Conservation (phyloP, 2,888 invertebrate species). For the Phorcus lineatus region DNA sequence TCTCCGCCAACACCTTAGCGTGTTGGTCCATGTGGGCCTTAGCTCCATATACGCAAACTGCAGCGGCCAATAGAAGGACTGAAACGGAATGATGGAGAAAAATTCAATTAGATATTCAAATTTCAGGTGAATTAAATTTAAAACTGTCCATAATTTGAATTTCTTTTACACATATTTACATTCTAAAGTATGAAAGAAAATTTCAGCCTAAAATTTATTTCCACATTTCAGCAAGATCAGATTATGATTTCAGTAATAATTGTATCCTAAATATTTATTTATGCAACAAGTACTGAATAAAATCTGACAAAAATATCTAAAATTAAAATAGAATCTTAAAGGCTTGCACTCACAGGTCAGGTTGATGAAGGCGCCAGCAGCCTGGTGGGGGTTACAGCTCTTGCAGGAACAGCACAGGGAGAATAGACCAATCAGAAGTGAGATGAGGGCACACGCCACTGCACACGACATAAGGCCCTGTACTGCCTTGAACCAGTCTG, state of each 20-base stretch:
- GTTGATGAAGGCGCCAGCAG: conserved; percentile 64
- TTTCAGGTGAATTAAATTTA: too few species aligned
- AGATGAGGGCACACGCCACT: conserved; percentile 59
- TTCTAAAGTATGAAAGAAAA: too few species aligned
- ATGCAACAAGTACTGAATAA: too few species aligned
- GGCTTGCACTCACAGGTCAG: conserved; percentile 63
- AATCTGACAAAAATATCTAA: background rate
- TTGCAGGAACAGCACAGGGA: conserved; percentile 67
- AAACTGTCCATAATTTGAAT: too few species aligned
- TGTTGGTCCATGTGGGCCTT: conserved; percentile 58
- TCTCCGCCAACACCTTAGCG: conserved; percentile 49
- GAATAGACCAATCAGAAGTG: conserved; percentile 65
- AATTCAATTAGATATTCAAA: too few species aligned
- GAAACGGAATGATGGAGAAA: conserved; percentile 30
- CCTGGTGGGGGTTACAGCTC: conserved; percentile 66
- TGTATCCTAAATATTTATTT: too few species aligned
- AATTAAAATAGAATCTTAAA: too few species aligned
- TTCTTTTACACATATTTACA: too few species aligned
- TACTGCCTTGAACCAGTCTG: conserved; percentile 70
- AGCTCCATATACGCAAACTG: conserved; percentile 66
- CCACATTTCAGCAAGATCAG: too few species aligned
- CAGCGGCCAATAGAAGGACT: conserved; percentile 64
- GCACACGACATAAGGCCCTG: conserved; percentile 69
- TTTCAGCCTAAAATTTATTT: too few species aligned
- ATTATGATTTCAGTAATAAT: too few species aligned